phyloP scores from a whole-genome alignment of 2,113 vertebrate species.

The Hassar affinis region DNA sequence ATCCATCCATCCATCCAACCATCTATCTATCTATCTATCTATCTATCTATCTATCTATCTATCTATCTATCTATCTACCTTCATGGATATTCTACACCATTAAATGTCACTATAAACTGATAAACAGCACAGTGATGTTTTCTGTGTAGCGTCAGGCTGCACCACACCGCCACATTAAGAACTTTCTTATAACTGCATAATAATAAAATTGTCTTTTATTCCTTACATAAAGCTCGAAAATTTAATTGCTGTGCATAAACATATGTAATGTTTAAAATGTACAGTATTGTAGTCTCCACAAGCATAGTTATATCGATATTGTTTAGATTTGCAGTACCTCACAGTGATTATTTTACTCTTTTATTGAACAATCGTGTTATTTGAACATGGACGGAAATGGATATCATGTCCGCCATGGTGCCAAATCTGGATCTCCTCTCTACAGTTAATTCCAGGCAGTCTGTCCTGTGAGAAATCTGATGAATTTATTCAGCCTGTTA shows the following conservation, averaged over 20 bases:
- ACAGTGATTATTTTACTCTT: neutral
- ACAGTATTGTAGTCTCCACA: neutral
- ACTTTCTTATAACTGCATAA: too few relatives aligned
- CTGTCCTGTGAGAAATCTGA: neutral
- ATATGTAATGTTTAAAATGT: neutral
- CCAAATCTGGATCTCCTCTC: neutral
- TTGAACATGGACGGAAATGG: neutral
- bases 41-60: neutral
- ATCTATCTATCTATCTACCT: neutral
- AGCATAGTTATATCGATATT: slow-evolving; percentile 3
- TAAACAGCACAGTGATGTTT: neutral
- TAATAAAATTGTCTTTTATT: neutral
- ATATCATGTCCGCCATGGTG: neutral
- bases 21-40: neutral
- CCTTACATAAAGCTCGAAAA: neutral
- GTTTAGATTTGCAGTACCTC: neutral
- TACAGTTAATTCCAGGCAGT: neutral
- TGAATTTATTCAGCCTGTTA: neutral
- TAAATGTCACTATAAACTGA: neutral
- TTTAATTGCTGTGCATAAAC: neutral
- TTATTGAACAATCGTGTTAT: neutral
- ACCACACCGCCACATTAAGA: too few relatives aligned
- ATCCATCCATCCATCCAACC: too few relatives aligned
- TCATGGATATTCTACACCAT: too few relatives aligned
- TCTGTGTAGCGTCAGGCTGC: too few relatives aligned